Conservation (phyloP, 2,797 vertebrate genomes). For the Amazonetta brasiliensis region DNA sequence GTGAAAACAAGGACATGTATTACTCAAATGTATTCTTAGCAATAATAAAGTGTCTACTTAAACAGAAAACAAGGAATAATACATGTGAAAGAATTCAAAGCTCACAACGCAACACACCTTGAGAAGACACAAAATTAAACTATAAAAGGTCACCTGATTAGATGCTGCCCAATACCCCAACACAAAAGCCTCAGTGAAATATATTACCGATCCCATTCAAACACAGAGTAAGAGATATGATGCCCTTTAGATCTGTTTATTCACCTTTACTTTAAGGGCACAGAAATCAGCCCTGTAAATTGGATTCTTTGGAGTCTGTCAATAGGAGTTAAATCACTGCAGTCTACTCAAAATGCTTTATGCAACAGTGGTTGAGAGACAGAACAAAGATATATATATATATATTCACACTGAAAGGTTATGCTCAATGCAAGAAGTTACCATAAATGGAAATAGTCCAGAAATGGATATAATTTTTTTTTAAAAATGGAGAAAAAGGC, state of each 20-base stretch:
- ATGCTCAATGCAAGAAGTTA: background rate
- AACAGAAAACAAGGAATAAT: background rate
- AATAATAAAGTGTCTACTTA: background rate
- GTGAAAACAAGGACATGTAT: background rate
- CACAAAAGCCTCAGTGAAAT: background rate
- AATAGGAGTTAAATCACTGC: constrained; percentile 23
- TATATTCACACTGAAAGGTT: background rate
- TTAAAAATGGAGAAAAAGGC: no score
- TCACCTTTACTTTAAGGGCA: constrained; percentile 63
- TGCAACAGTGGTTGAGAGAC: background rate
- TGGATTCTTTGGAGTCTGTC: constrained; percentile 51
- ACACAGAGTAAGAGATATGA: background rate
- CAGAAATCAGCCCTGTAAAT: background rate
- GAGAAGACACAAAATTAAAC: constrained; percentile 6
- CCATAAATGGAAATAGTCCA: background rate
- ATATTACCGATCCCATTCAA: constrained; percentile 7
- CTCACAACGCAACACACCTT: background rate
- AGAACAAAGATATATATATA: background rate
- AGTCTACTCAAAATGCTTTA: background rate
- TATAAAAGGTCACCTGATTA: constrained; percentile 31
- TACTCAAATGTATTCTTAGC: background rate
- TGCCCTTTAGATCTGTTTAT: constrained; percentile 62
- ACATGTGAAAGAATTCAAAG: background rate
- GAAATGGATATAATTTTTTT: background rate
- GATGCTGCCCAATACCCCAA: background rate